Evolutionary conservation across 1,140 invertebrate species (phyloP).

Genomic region (Oscheius sp.): DNA sequence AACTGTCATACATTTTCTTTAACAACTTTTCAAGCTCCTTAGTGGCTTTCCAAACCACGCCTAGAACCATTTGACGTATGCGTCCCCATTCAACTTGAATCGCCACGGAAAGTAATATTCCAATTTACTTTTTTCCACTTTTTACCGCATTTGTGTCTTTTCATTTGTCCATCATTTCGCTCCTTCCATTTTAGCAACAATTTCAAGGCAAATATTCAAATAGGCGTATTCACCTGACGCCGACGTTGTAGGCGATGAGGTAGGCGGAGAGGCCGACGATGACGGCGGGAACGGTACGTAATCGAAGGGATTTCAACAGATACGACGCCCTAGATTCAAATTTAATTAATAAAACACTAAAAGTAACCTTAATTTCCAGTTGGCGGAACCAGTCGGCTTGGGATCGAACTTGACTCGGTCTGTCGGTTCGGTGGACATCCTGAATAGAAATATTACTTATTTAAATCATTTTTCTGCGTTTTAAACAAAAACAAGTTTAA

Average conservation of each 20-base stretch:
- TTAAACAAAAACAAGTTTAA: too few species aligned
- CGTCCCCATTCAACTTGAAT: background rate
- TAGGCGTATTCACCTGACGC: background rate
- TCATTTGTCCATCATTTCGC: too few species aligned
- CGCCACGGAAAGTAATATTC: too few species aligned
- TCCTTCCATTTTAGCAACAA: background rate
- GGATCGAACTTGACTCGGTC: background rate
- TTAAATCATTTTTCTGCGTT: too few species aligned
- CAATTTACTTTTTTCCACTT: too few species aligned
- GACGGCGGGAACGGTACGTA: background rate
- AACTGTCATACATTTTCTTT: too few species aligned
- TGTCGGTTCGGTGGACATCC: background rate
- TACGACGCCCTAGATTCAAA: background rate
- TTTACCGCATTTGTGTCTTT: too few species aligned
- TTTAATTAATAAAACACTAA: background rate
- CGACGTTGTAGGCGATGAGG: background rate
- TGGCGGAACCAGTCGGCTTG: background rate
- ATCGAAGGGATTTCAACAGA: background rate
- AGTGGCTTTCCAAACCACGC: too few species aligned
- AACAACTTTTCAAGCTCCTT: too few species aligned
- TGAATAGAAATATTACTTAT: too few species aligned
- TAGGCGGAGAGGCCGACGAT: background rate
- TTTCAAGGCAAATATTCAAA: background rate
- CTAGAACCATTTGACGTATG: background rate
- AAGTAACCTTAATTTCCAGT: background rate